phyloP scores from a whole-genome alignment of 2,797 vertebrate genomes.

The Saxicola maurus region DNA sequence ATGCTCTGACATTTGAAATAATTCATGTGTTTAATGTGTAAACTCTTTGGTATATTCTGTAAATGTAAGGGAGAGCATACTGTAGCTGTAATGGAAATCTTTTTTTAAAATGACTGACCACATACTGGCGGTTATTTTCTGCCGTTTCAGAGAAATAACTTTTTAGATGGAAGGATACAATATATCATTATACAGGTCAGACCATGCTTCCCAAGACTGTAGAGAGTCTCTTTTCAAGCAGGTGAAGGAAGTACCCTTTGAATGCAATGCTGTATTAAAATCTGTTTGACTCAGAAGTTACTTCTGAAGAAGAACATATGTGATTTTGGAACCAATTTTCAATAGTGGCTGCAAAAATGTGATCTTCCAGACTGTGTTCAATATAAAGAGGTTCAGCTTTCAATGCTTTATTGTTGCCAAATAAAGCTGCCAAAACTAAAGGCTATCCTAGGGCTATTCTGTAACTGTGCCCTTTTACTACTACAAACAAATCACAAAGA shows the following conservation, averaged over 20 bases:
- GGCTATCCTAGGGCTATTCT: neutral
- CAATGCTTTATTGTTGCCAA: neutral
- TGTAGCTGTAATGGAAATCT: neutral
- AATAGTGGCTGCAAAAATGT: neutral
- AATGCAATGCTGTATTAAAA: neutral
- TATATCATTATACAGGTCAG: neutral
- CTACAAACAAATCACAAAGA: neutral
- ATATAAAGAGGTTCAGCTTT: neutral
- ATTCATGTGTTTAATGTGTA: neutral
- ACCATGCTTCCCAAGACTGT: neutral
- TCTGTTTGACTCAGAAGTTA: neutral
- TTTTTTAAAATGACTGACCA: neutral
- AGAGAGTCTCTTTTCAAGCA: neutral
- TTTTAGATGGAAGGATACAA: neutral
- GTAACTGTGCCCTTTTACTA: neutral
- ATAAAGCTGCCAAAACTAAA: conserved; percentile 19
- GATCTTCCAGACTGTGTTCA: neutral
- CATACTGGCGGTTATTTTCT: neutral
- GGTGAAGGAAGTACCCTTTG: neutral
- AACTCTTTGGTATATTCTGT: neutral
- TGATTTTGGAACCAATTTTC: neutral
- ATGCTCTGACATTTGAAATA: neutral
- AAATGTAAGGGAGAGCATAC: neutral
- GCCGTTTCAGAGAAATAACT: neutral
- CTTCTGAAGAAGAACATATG: neutral